phyloP scores from a whole-genome alignment of 1,140 invertebrate species.

The Cydia strobilella region DNA sequence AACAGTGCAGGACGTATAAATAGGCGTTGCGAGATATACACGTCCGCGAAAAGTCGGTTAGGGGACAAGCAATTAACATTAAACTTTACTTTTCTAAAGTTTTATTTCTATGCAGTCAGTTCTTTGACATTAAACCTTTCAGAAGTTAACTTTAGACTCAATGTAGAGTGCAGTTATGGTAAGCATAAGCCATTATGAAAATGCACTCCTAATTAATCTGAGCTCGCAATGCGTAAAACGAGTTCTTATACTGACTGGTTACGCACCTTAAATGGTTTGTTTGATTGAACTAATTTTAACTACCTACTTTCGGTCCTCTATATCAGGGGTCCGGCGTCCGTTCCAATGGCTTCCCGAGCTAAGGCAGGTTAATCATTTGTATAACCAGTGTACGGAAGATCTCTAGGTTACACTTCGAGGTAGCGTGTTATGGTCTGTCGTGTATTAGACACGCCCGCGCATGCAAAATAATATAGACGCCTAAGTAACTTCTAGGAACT shows the following conservation, averaged over 20 bases:
- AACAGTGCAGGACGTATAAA: neutral
- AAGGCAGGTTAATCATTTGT: neutral
- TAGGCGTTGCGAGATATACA: neutral
- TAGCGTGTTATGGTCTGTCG: too few relatives aligned
- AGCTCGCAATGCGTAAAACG: neutral
- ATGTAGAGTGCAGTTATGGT: neutral
- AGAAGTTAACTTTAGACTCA: neutral
- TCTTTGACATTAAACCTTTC: neutral
- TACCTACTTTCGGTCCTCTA: constrained; percentile 3
- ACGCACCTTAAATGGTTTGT: neutral
- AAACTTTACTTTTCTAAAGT: neutral
- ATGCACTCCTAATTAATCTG: neutral
- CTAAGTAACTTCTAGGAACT: too few relatives aligned
- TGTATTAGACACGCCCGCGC: too few relatives aligned
- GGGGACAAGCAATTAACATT: neutral
- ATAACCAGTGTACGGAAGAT: neutral
- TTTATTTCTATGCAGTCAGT: neutral
- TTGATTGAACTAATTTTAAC: neutral
- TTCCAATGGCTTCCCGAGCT: neutral
- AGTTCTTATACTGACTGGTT: neutral
- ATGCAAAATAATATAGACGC: too few relatives aligned
- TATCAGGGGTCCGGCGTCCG: neutral
- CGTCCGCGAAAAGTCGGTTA: neutral
- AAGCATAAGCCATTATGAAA: neutral
- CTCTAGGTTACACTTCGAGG: too few relatives aligned